Conservation (phyloP, 2,113 vertebrate species). For the Microcebus ravelobensis region DNA sequence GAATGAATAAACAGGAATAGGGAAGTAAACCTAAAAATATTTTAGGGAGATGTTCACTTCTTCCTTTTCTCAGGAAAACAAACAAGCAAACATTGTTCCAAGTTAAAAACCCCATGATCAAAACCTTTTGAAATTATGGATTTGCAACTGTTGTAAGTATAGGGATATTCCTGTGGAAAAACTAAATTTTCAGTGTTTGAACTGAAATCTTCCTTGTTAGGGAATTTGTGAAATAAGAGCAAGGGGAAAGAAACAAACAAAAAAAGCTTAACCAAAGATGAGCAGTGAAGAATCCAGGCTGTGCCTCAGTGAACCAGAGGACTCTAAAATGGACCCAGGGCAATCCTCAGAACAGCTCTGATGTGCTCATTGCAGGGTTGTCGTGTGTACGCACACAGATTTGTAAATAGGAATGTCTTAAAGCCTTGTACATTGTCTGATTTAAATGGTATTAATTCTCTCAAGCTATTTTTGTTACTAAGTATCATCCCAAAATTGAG, state of each 20-base stretch:
- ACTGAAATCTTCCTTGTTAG: background rate
- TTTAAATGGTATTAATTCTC: slow-evolving; percentile 52
- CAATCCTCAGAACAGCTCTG: background rate
- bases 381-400: background rate
- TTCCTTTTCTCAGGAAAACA: slow-evolving; percentile 53
- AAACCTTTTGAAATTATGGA: slow-evolving; percentile 6
- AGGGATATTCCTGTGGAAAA: background rate
- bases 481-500: slow-evolving; percentile 52
- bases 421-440: slow-evolving; percentile 21
- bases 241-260: background rate
- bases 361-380: background rate
- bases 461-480: slow-evolving; percentile 65
- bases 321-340: background rate
- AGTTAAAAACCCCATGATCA: background rate
- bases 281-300: background rate
- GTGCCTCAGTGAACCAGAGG: accelerated
- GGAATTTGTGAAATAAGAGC: background rate
- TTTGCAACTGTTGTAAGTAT: background rate
- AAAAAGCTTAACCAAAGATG: background rate
- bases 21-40: background rate
- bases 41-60: background rate
- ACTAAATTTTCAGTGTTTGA: background rate
- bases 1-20: background rate
- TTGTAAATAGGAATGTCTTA: background rate
- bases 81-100: background rate